These are phyloP conservation scores for Marisa cornuarietis DNA, from an alignment of 1,140 invertebrate genomes.

Conservation along the genomic window DNA sequence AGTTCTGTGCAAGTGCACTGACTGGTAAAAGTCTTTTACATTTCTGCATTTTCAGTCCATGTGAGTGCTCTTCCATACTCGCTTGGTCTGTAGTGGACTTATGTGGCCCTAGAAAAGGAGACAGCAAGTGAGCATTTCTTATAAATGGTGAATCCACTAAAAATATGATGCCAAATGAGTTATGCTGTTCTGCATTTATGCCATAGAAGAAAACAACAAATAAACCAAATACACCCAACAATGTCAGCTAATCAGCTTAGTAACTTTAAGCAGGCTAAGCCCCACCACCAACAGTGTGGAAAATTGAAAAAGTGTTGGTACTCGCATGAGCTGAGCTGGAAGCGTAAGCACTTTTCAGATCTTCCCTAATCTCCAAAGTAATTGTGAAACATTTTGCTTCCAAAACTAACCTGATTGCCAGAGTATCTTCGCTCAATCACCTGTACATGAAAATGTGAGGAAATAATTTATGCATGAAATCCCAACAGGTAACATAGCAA, in stretches of 20 bases:
- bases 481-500: background rate
- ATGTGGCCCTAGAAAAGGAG: constrained; percentile 25
- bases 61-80: constrained; percentile 30
- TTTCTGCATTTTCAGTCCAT: constrained; percentile 23
- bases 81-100: constrained; percentile 20
- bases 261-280: too few relatives aligned
- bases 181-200: too few relatives aligned
- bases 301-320: too few relatives aligned
- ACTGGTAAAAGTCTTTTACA: background rate
- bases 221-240: too few relatives aligned
- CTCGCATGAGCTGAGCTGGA: background rate
- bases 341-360: background rate
- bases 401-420: constrained; percentile 42
- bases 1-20: too few relatives aligned
- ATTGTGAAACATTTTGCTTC: constrained; percentile 19
- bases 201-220: too few relatives aligned
- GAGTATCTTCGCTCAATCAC: constrained; percentile 39
- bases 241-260: too few relatives aligned
- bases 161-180: too few relatives aligned
- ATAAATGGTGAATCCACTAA: too few relatives aligned
- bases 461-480: background rate
- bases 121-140: background rate
- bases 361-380: constrained; percentile 7
- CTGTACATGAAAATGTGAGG: constrained; percentile 23
- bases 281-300: too few relatives aligned